Evolutionary conservation across 2,797 vertebrate species (phyloP), one percentile per base, ranked within the genome.

Genomic region (Cetoscarus ocellatus): DNA sequence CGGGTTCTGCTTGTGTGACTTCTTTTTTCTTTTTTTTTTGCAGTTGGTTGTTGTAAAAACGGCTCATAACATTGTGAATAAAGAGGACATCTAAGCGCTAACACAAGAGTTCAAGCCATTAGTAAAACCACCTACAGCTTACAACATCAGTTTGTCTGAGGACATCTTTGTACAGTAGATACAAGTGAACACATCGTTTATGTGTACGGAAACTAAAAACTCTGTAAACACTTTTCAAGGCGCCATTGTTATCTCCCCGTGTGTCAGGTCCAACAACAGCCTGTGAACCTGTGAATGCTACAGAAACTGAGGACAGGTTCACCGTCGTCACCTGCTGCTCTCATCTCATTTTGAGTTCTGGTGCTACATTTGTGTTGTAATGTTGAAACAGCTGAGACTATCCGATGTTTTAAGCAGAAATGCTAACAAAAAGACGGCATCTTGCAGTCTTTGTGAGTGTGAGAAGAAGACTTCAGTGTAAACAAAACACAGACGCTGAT

Each of bases 91-190:
- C 80, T 71, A 90, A 82, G 86, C 66, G 61, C 70, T 74, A 90
- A 84, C 82, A 92, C 86, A 82, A 86, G 70, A 85, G 72, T 75
- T 84, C 61, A 81, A 91, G 86, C 85, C 71, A 76, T 86, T 73
- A 77, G 75, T 82, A 68, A 87, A 91, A 89, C 80, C 77, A 84
- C 75, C 76, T 84, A 90, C 88, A 89, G 87, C 77, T 88, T 69
- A 78, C 19, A 89, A 90, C 78, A 80, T 75, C 58, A 86, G 86
- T 72, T 81, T 84, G 81, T 86, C 87, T 91, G 77, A 75, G 86
- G 90, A 91, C 61, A 64, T 91, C 89, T 94, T 80, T 94, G 83
- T 88, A 84, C 88, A 91, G 88, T 89, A 95, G 85, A 94, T 87
- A 90, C 92, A 94, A 86, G 80, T 91, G 88, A 93, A 92, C 93